Conservation (phyloP, 2,113 vertebrate genomes). For the Boulengeromyrus knoepffleri region DNA sequence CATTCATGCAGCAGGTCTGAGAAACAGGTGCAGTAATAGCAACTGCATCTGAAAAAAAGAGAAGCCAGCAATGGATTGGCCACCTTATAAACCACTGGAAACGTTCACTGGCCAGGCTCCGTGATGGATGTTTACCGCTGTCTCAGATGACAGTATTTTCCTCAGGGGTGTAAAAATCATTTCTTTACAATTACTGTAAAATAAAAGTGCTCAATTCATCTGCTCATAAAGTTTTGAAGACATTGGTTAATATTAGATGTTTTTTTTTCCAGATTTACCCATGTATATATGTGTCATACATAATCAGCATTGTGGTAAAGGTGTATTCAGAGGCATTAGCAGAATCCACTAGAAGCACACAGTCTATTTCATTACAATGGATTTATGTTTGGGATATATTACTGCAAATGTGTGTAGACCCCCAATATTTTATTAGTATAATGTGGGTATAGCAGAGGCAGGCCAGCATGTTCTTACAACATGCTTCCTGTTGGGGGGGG, state of each 20-base stretch:
- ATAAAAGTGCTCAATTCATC: not conserved
- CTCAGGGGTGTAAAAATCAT: conserved; percentile 72
- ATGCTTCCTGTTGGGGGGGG: too few species aligned
- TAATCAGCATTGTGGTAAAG: not conserved
- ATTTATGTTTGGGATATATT: not conserved
- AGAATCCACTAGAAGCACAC: not conserved
- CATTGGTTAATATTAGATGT: not conserved
- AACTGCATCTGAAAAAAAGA: conserved; percentile 69
- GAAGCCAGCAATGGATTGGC: not conserved
- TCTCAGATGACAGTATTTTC: conserved; percentile 53
- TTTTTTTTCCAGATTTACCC: not conserved
- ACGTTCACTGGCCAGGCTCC: conserved; percentile 33
- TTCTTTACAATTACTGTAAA: not conserved
- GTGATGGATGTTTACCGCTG: conserved; percentile 76
- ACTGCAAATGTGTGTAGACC: not conserved
- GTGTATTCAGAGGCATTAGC: not conserved
- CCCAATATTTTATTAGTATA: not conserved
- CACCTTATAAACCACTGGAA: not conserved
- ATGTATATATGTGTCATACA: not conserved
- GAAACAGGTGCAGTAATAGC: conserved; percentile 38
- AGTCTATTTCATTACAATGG: not conserved
- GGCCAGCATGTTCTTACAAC: too few species aligned
- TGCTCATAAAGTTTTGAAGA: not conserved
- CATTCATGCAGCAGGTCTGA: conserved; percentile 10
- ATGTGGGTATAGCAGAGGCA: not conserved